Evolutionary conservation across 1,140 invertebrate genomes (phyloP).

Genomic region (Drosophila parabipectinata): DNA sequence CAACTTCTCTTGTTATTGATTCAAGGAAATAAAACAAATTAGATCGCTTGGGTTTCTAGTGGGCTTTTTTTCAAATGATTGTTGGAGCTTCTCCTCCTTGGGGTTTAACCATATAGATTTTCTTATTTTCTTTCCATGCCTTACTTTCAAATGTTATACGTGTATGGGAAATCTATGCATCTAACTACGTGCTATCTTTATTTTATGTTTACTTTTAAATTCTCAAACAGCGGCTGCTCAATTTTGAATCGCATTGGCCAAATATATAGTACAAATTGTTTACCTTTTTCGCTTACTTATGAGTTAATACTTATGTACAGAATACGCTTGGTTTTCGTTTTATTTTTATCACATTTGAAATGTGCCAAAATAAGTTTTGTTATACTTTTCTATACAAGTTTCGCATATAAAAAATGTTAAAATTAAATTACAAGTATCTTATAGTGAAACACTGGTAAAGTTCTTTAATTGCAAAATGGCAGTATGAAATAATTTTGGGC

Average conservation of each 20-base stretch:
- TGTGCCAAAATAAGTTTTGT: conserved; percentile 48
- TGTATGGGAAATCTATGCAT: conserved; percentile 66
- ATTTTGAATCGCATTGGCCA: conserved; percentile 70
- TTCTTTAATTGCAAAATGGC: conserved; percentile 60
- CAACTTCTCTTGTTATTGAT: conserved; percentile 40
- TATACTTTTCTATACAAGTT: conserved; percentile 52
- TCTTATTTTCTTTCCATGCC: conserved; percentile 32
- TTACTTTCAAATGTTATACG: conserved; percentile 36
- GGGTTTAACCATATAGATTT: conserved; percentile 8
- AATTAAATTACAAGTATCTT: conserved; percentile 52
- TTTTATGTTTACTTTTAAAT: conserved; percentile 37
- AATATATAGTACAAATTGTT: conserved; percentile 59
- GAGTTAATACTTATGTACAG: conserved; percentile 57
- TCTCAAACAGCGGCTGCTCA: conserved; percentile 69
- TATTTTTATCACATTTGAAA: conserved; percentile 70
- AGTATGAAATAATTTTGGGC: conserved; percentile 37
- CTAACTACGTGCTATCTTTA: conserved; percentile 69
- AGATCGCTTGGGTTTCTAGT: conserved; percentile 50
- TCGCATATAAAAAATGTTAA: conserved; percentile 49
- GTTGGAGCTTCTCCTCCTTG: conserved; percentile 1
- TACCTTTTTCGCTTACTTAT: conserved; percentile 6
- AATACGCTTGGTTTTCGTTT: conserved; percentile 16
- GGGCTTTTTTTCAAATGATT: conserved; percentile 32
- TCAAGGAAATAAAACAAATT: conserved; percentile 12
- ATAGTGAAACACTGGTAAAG: conserved; percentile 34